Percentiles rank a stretch among this genome's conserved stretches.
phyloP scores from a whole-genome alignment of 2,113 vertebrate species.

The Anguilla rostrata region DNA sequence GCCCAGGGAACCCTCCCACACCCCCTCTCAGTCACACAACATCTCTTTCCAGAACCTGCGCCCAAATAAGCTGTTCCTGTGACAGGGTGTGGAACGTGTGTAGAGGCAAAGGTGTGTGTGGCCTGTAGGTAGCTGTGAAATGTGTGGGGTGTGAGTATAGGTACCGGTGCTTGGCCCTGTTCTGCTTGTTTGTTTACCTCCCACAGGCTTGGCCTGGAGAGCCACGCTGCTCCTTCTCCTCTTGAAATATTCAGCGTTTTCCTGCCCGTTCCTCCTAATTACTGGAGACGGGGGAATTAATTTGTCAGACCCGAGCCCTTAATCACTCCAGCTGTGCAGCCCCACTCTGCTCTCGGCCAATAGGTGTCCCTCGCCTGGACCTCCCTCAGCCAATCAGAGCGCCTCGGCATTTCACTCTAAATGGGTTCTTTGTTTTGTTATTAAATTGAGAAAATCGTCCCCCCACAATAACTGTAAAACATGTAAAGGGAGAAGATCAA shows the following conservation, averaged over 20 bases:
- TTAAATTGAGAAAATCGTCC: not conserved
- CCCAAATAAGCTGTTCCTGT: not conserved
- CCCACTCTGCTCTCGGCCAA: constrained; percentile 13
- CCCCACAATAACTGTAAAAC: not conserved
- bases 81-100: not conserved
- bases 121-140: not conserved
- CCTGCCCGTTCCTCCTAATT: constrained; percentile 62
- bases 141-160: not conserved
- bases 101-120: not conserved
- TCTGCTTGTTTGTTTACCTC: too few species aligned
- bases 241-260: constrained; percentile 62
- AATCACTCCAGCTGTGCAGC: constrained; percentile 58
- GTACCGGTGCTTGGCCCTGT: too few species aligned
- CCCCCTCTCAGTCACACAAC: not conserved
- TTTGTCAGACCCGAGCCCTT: constrained; percentile 58
- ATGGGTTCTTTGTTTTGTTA: not conserved
- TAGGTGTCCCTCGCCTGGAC: not conserved
- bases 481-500: not conserved
- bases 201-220: constrained; percentile 21
- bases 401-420: constrained; percentile 6
- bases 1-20: not conserved
- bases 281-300: constrained; percentile 58
- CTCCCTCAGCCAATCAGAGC: constrained; percentile 41
- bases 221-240: constrained; percentile 40
- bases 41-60: not conserved